Base-by-base conservation (phyloP, 2,113 vertebrate species). In the Sinocyclocheilus grahami region DNA sequence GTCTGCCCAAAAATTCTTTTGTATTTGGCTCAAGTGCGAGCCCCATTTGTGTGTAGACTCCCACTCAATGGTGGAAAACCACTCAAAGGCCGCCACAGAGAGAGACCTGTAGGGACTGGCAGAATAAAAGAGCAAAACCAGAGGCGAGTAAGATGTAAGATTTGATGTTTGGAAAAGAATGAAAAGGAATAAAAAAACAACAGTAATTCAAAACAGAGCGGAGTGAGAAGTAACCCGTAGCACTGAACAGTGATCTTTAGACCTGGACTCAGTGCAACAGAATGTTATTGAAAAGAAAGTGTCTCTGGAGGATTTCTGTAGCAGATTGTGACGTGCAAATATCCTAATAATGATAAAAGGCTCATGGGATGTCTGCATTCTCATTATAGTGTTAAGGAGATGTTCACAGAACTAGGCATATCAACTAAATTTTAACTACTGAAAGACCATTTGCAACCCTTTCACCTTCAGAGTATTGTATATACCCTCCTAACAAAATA, bases 11-110 rank as follows among this genome's bases (percentile, higher is more conserved):
- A n/a, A 16, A 63, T 4, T 24, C 1, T 79, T 81, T 65, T 81
- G 78, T 81, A 81, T 48, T 39, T 24, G 55, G 13, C 22, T 81
- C 4, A 37, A 65, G 37, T 81, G 55, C 20, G 1, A 80, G 78
- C 27, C 30, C 75, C 58, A 30, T 80, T 37, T 62, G 30, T 80
- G 78, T 62, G 58, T 12, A 65, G 60, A 81, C 78, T 81, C 60
- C 58, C 60, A 81, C 78, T 81, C 78, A 63, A 5, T 20, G 18
- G 2, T 33, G 53, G 18, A 78, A 58, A 58, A 22, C 18, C 24
- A 78, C 53, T 33, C 13, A 4, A 55, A 18, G 53, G 53, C 53
- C 53, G 18, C 53, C 51, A 53, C 51, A 53, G 51, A 53, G 51
- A 53, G 51, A 14, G 51, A 53, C 51, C 53, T 48, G 72, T 76